Conservation (phyloP, 2,113 vertebrate species). For the Petroica traversi region DNA sequence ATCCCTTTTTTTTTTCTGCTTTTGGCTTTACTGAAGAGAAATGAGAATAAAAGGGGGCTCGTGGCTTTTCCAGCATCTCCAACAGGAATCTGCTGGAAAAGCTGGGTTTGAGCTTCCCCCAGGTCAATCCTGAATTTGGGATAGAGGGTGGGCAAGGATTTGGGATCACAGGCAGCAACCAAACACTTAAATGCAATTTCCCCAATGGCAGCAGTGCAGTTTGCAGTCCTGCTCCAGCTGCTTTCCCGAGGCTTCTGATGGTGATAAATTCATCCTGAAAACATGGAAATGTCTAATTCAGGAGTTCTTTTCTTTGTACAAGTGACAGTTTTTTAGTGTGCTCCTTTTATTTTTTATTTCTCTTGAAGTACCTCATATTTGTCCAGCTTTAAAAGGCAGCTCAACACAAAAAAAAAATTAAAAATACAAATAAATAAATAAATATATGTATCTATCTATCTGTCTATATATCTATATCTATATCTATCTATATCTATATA, state of each 20-base stretch:
- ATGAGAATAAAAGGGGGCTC: background rate
- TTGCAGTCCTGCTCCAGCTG: background rate
- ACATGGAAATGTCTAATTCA: too few relatives aligned
- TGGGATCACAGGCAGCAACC: rapidly evolving
- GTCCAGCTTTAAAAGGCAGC: too few relatives aligned
- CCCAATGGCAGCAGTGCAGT: background rate
- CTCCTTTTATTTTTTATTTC: too few relatives aligned
- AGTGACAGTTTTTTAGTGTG: too few relatives aligned
- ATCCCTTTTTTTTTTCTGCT: background rate
- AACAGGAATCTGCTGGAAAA: background rate
- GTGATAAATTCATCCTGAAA: too few relatives aligned
- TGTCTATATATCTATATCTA: too few relatives aligned
- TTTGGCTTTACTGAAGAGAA: background rate
- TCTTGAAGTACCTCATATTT: too few relatives aligned
- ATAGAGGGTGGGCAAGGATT: background rate
- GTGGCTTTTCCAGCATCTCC: background rate
- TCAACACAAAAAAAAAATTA: too few relatives aligned
- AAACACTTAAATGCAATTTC: rapidly evolving
- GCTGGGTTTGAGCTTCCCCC: background rate
- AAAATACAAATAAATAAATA: too few relatives aligned
- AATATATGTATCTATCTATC: too few relatives aligned
- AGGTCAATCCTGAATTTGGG: rapidly evolving
- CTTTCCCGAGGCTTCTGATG: rapidly evolving
- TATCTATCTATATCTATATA: too few relatives aligned
- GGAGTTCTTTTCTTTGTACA: too few relatives aligned